Conservation (phyloP, 2,113 vertebrate species). For the Collichthys lucidus region DNA sequence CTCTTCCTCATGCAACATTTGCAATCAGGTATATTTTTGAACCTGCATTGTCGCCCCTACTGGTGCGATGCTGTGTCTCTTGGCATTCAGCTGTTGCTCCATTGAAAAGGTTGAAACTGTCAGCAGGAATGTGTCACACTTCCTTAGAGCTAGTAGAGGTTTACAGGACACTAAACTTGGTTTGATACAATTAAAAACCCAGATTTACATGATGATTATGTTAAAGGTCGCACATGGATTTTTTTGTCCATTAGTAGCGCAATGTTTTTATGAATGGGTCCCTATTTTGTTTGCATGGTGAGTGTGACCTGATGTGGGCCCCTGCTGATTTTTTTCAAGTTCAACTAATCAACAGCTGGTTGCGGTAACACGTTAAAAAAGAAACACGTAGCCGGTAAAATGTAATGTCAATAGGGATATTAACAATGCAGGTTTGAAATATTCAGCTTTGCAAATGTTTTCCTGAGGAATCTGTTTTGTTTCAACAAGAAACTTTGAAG, state of each 20-base stretch:
- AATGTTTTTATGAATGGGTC: not conserved
- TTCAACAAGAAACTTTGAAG: slow-evolving; percentile 14
- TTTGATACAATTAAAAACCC: not conserved
- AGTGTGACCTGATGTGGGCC: not conserved
- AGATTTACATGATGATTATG: not conserved
- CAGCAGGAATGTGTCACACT: not conserved
- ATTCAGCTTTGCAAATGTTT: not conserved
- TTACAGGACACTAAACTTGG: not conserved
- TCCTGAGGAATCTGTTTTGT: not conserved
- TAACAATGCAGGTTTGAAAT: not conserved
- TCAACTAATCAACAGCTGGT: not conserved
- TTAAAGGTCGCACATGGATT: not conserved
- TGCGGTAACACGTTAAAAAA: not conserved
- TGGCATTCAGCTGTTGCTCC: not conserved
- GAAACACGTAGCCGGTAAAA: not conserved
- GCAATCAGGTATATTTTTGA: not conserved
- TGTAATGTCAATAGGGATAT: not conserved
- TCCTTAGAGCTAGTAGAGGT: not conserved
- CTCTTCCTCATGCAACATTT: not conserved
- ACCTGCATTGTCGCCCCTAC: not conserved
- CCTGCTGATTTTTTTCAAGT: not conserved
- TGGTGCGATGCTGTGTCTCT: fast-evolving
- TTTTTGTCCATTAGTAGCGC: not conserved
- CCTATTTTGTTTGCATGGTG: not conserved
- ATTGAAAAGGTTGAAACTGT: not conserved